These are phyloP conservation scores for Penelope pileata DNA, from an alignment of 2,113 vertebrate genomes.

Conservation along the genomic window DNA sequence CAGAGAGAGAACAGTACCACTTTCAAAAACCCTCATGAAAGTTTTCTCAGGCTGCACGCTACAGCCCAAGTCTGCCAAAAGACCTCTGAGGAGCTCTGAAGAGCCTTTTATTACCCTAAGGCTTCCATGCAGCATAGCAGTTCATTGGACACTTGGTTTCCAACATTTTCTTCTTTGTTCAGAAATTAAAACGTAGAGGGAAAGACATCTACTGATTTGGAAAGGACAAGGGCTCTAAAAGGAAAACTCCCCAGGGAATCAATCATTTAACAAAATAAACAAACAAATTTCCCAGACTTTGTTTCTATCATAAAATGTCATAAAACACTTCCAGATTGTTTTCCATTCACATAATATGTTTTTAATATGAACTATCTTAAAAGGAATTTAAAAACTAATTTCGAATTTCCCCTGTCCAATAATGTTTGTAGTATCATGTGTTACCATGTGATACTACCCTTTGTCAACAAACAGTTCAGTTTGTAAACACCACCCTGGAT, in stretches of 20 bases:
- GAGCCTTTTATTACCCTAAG: constrained; percentile 25
- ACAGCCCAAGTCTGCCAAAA: not conserved
- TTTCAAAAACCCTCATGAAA: constrained; percentile 5
- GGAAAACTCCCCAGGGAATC: not conserved
- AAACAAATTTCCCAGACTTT: not conserved
- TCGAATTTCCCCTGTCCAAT: not conserved
- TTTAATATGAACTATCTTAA: not conserved
- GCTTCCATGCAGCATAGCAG: not conserved
- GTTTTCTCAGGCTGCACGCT: not conserved
- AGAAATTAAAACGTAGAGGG: not conserved
- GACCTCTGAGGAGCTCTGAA: constrained; percentile 29
- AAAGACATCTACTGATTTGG: not conserved
- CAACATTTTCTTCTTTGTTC: not conserved
- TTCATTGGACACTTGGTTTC: not conserved
- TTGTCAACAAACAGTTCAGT: not conserved
- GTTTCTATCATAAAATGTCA: not conserved
- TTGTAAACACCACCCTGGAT: not conserved
- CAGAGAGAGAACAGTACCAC: not conserved
- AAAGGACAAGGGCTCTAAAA: not conserved
- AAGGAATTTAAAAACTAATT: not conserved
- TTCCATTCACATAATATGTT: not conserved
- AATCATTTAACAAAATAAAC: not conserved
- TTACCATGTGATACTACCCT: not conserved
- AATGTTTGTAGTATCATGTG: not conserved
- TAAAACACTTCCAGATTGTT: not conserved